Evolutionary conservation across 2,888 invertebrate species (phyloP).

Genomic region (Subacronicta megacephala): DNA sequence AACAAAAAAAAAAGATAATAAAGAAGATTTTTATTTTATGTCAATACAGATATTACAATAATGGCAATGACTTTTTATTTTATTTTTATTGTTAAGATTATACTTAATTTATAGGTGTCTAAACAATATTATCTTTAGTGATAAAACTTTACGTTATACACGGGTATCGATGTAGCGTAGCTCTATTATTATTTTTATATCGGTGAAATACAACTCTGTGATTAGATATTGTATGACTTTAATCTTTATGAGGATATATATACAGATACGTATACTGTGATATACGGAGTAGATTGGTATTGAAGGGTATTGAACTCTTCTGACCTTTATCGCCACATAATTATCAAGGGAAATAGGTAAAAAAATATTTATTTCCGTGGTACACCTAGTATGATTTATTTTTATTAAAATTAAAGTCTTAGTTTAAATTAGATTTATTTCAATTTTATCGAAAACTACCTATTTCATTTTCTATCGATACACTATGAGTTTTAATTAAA

Average conservation of each 20-base stretch:
- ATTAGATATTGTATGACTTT: slow-evolving; percentile 27
- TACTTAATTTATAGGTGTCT: not conserved
- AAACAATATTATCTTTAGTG: not conserved
- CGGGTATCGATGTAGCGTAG: not conserved
- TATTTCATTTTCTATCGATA: slow-evolving; percentile 18
- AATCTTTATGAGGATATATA: slow-evolving; percentile 6
- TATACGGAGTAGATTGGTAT: slow-evolving; percentile 4
- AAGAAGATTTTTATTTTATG: too few relatives aligned
- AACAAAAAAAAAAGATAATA: too few relatives aligned
- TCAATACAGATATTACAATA: too few relatives aligned
- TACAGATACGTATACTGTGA: too few relatives aligned
- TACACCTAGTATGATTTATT: too few relatives aligned
- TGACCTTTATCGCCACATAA: not conserved
- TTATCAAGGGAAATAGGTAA: too few relatives aligned
- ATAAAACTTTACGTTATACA: slow-evolving; percentile 6
- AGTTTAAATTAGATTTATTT: too few relatives aligned
- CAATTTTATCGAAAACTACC: not conserved
- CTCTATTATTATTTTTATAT: slow-evolving; percentile 11
- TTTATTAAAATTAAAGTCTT: too few relatives aligned
- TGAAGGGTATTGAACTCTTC: slow-evolving; percentile 48
- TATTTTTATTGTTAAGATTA: not conserved
- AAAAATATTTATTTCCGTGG: too few relatives aligned
- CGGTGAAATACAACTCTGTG: not conserved
- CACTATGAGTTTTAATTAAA: not conserved
- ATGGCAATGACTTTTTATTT: too few relatives aligned